Evolutionary conservation across 2,888 invertebrate genomes (phyloP).

Genomic region (Andrena chrysosceles): DNA sequence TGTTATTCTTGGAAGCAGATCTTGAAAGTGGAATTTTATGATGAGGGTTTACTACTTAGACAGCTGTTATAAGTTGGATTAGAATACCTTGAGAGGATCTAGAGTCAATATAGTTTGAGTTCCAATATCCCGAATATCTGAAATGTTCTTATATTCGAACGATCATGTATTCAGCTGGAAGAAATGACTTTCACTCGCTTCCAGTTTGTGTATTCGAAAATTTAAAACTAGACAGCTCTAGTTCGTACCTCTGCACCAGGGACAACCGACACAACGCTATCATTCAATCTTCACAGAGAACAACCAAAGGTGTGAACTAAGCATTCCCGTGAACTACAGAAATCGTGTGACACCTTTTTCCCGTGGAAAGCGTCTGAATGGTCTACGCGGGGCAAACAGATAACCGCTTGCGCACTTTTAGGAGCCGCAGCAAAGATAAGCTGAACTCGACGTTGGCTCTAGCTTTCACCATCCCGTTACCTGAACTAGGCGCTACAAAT

Average conservation of each 20-base stretch:
- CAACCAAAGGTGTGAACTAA: background rate
- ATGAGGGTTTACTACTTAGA: too few relatives aligned
- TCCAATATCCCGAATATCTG: too few relatives aligned
- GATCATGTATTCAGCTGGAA: background rate
- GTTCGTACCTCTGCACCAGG: too few relatives aligned
- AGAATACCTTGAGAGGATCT: too few relatives aligned
- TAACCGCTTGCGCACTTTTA: slow-evolving; percentile 15
- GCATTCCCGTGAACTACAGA: background rate
- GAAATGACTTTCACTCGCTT: slow-evolving; percentile 15
- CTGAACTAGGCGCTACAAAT: slow-evolving; percentile 28
- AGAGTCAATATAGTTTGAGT: too few relatives aligned
- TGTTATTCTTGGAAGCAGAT: too few relatives aligned
- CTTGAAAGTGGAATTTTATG: too few relatives aligned
- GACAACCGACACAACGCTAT: too few relatives aligned
- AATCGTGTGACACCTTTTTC: slow-evolving; percentile 10
- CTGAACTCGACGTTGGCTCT: slow-evolving; percentile 7
- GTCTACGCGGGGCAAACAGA: slow-evolving; percentile 1
- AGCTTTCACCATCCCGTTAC: slow-evolving; percentile 55
- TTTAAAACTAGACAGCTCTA: too few relatives aligned
- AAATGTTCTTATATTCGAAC: background rate
- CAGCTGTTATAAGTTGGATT: too few relatives aligned
- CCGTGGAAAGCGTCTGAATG: background rate
- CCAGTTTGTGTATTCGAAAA: too few relatives aligned
- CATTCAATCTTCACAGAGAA: background rate
- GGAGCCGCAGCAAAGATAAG: slow-evolving; percentile 32